Evolutionary conservation across 2,797 vertebrate species (phyloP).

Genomic region (Bovichtus diacanthus): DNA sequence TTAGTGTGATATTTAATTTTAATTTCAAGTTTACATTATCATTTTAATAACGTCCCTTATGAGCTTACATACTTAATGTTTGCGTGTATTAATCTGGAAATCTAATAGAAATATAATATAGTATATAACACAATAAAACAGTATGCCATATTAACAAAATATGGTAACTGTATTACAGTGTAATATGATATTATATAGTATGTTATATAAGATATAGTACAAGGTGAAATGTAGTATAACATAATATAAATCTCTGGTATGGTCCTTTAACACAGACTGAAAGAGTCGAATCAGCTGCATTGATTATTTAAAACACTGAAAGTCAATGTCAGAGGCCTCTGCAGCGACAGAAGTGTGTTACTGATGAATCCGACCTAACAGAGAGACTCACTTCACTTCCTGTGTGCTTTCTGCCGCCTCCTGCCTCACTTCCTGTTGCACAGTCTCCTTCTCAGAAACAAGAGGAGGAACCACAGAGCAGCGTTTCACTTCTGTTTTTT

Average conservation of each 20-base stretch:
- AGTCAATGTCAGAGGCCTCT: background rate
- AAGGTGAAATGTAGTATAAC: no score
- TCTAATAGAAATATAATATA: no score
- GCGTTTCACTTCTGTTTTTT: conserved; percentile 84
- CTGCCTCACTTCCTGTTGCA: conserved; percentile 82
- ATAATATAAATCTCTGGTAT: background rate
- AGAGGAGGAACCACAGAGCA: conserved; percentile 69
- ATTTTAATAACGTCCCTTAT: no score
- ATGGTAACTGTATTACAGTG: background rate
- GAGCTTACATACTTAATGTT: no score
- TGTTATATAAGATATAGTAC: background rate
- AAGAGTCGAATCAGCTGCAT: background rate
- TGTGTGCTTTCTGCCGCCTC: conserved; percentile 58
- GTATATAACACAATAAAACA: background rate
- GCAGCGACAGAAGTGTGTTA: background rate
- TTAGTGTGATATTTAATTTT: no score
- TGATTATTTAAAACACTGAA: background rate
- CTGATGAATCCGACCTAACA: conserved; percentile 16
- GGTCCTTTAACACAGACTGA: background rate
- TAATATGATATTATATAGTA: no score
- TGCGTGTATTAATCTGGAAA: background rate
- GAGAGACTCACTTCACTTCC: conserved; percentile 70
- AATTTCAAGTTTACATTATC: no score
- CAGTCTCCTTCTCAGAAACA: conserved; percentile 78
- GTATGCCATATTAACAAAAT: background rate